These are phyloP conservation scores for Drosophila azteca DNA, from an alignment of 1,140 invertebrate genomes.

Conservation along the genomic window DNA sequence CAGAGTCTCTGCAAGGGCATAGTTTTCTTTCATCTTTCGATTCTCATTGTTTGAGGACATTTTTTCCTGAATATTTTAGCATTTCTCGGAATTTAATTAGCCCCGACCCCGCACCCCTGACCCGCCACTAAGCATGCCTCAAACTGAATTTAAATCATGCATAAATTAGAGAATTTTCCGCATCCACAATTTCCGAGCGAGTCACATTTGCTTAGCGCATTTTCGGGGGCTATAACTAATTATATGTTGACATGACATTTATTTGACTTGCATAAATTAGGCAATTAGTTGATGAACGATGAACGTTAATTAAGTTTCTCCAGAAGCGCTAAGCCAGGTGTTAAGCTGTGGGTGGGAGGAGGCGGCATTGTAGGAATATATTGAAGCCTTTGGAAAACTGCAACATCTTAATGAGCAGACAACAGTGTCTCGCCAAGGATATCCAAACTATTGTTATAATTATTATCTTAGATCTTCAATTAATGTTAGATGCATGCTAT, in stretches of 20 bases:
- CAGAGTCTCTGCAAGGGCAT: background rate
- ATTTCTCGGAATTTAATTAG: constrained; percentile 39
- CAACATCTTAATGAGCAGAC: no score
- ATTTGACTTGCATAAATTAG: constrained; percentile 80
- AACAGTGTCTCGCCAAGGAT: no score
- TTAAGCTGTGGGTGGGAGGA: background rate
- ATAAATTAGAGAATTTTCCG: constrained; percentile 52
- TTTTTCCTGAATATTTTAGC: constrained; percentile 11
- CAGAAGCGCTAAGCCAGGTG: constrained; percentile 26
- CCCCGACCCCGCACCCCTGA: background rate
- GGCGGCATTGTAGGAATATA: no score
- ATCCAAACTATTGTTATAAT: no score
- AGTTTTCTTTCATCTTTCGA: constrained; percentile 1
- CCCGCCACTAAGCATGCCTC: background rate
- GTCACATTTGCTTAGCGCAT: constrained; percentile 41
- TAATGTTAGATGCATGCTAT: no score
- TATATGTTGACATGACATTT: constrained; percentile 78
- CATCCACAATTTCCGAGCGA: constrained; percentile 3
- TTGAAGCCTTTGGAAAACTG: no score
- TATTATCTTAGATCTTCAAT: no score
- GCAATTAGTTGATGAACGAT: constrained; percentile 70
- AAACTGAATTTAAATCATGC: constrained; percentile 56
- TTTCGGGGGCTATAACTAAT: constrained; percentile 61
- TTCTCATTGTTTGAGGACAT: constrained; percentile 15
- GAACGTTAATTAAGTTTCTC: constrained; percentile 66